Evolutionary conservation across 1,140 invertebrate species (phyloP), one percentile per base, ranked within the genome.

Genomic region (Pseudomyrmex pallidus): DNA sequence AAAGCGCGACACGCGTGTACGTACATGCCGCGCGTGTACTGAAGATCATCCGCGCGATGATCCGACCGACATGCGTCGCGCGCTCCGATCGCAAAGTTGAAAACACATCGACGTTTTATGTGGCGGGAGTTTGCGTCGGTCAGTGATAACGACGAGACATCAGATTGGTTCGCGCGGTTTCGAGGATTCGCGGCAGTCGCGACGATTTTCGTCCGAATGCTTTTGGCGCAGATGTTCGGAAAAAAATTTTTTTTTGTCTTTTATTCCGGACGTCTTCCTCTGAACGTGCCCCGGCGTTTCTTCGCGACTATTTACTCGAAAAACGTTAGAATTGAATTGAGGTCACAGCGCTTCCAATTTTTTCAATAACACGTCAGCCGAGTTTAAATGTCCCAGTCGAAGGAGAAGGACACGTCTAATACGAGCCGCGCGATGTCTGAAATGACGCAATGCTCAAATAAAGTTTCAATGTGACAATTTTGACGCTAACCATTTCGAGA

Each of bases 71-170:
- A 44, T 35, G 50, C 25, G 74, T 80, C 62, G 15, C 17, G 12
- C 62, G 62, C 62, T 64, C 62, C 62, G 22, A 48, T 64, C 74
- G 56, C 54, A 54, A 63, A 54, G 44, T 85, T 84, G 35, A 35
- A 35, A 35, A 35, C 35, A 74, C 73, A 67, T 73, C 85, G 87
- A 13, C 50, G 50, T 12, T 13, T 9, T 22, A 54, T 84, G 67
- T 66, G 50, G 56, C 84, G 46, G 10, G 50, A 25, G 62, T 72
- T 87, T 59, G 77, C 86, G 83, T 77, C 73, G 66, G 84, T 85
- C 70, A 72, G 52, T 82, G 87, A 88, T 88, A 88, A 88, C 85
- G 86, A 20, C 72, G 73, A 85, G 77, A 88, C 85, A 76, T 70
- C 72, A 88, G 87, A 88, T 88, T 88, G 87, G 87, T 73, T 82